These are phyloP conservation scores for Rhagium mordax DNA, from an alignment of 2,888 invertebrate genomes.

Conservation along the genomic window DNA sequence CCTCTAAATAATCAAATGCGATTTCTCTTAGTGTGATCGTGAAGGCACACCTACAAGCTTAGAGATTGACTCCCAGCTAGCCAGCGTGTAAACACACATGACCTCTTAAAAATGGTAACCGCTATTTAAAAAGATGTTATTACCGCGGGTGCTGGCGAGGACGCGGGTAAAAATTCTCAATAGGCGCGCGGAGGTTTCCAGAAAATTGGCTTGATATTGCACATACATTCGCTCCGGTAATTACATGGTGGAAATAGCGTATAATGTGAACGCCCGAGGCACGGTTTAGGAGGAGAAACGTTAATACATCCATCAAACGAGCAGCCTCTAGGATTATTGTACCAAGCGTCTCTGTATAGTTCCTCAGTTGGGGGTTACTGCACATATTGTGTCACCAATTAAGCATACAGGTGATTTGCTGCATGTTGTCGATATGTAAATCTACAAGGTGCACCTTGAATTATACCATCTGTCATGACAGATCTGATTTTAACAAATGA, in stretches of 20 bases:
- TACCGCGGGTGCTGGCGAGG: background rate
- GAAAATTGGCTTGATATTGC: background rate
- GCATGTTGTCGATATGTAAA: too few relatives aligned
- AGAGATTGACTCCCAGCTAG: background rate
- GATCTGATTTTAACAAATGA: too few relatives aligned
- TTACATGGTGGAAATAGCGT: background rate
- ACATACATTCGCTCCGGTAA: background rate
- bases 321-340: background rate
- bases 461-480: too few relatives aligned
- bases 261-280: background rate
- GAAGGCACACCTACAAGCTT: conserved; percentile 15
- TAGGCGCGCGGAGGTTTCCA: background rate
- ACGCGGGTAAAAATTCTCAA: background rate
- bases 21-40: background rate
- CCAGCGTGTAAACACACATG: background rate
- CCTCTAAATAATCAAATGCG: conserved; percentile 11
- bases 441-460: too few relatives aligned
- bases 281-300: background rate
- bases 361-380: too few relatives aligned
- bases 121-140: background rate
- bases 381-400: too few relatives aligned
- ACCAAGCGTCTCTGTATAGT: too few relatives aligned
- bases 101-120: background rate
- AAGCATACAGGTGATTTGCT: too few relatives aligned
- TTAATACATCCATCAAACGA: background rate